These are phyloP conservation scores for Stomatorhinus walkeri DNA, from an alignment of 2,797 vertebrate species.

Conservation along the genomic window DNA sequence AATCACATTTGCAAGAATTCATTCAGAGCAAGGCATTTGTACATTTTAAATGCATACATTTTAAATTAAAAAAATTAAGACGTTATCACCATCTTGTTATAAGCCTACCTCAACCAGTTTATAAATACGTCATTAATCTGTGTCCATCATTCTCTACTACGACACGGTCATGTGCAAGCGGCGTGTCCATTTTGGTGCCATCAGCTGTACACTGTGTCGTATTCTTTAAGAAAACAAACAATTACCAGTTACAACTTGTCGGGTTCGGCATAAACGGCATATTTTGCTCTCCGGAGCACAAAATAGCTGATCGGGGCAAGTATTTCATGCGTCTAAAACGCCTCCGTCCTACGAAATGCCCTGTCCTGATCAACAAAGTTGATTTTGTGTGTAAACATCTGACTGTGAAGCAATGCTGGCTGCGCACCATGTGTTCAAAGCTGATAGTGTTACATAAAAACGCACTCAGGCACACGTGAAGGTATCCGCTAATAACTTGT, in stretches of 20 bases:
- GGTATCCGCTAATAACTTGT: not conserved
- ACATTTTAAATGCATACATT: not conserved
- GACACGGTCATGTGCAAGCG: not conserved
- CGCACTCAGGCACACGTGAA: not conserved
- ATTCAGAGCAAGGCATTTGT: not conserved
- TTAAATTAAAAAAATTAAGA: not conserved
- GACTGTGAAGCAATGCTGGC: not conserved
- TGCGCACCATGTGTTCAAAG: not conserved
- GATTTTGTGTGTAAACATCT: not conserved
- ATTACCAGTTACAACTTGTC: not conserved
- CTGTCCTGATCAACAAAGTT: not conserved
- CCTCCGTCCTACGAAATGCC: not conserved
- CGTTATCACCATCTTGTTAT: not conserved
- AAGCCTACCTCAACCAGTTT: not conserved
- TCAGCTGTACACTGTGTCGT: not conserved
- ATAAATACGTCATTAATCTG: not conserved
- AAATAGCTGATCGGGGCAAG: not conserved
- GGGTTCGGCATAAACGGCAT: not conserved
- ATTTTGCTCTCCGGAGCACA: not conserved
- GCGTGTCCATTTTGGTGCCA: not conserved
- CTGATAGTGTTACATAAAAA: not conserved
- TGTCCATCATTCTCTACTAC: not conserved
- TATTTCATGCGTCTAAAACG: not conserved
- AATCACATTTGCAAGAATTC: not conserved
- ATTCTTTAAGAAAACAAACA: not conserved